Evolutionary conservation across 2,888 invertebrate genomes (phyloP).

Genomic region (Portevinia maculata): DNA sequence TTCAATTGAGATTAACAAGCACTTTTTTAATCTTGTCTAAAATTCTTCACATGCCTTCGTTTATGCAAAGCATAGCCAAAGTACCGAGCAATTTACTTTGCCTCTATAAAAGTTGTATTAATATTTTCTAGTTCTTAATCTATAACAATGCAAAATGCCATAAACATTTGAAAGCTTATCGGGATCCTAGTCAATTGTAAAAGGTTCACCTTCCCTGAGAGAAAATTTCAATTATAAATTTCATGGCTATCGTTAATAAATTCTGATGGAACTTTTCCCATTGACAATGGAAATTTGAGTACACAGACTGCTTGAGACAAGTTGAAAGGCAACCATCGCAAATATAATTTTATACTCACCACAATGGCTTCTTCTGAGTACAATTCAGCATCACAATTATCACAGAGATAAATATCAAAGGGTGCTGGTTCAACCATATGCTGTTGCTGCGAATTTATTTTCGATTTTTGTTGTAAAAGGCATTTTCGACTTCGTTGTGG

Average conservation of each 20-base stretch:
- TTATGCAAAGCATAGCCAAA: too few relatives aligned
- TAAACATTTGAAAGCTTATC: neutral
- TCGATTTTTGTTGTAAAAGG: slow-evolving; percentile 82
- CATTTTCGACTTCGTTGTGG: slow-evolving; percentile 82
- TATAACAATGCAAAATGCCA: neutral
- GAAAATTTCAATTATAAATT: too few relatives aligned
- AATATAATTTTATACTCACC: slow-evolving; percentile 79
- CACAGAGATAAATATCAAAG: slow-evolving; percentile 89
- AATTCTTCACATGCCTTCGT: too few relatives aligned
- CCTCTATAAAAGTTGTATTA: neutral
- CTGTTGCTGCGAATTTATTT: slow-evolving; percentile 81
- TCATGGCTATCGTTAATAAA: too few relatives aligned
- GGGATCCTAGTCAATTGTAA: too few relatives aligned
- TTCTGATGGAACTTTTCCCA: too few relatives aligned
- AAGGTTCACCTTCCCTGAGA: too few relatives aligned
- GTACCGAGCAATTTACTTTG: neutral
- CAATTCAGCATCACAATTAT: slow-evolving; percentile 90
- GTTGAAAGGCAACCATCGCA: neutral
- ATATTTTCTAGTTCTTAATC: neutral
- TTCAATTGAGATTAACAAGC: neutral
- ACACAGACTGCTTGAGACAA: too few relatives aligned
- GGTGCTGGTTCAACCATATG: slow-evolving; percentile 84
- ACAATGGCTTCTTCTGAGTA: slow-evolving; percentile 84
- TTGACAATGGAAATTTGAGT: neutral
- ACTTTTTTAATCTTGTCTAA: neutral